Percentiles rank a stretch among this genome's conserved stretches.
Conservation (phyloP, 2,797 vertebrate species). For the Tragopan temminckii region DNA sequence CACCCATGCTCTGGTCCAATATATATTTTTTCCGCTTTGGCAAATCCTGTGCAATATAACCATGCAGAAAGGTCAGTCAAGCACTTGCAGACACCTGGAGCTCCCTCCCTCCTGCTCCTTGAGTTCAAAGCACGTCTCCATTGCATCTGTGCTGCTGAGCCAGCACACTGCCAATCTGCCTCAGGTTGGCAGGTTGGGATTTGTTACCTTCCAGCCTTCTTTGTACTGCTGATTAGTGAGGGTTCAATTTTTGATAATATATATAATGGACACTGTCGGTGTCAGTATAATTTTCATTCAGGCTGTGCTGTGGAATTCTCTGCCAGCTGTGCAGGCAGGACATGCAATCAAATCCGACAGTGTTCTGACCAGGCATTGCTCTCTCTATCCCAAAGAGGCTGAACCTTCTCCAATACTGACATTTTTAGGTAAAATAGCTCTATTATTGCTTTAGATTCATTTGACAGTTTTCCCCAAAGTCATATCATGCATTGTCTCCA, state of each 20-base stretch:
- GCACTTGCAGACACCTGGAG: not conserved
- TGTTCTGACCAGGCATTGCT: not conserved
- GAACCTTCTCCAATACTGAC: not conserved
- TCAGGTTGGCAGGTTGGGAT: not conserved
- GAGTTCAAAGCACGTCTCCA: not conserved
- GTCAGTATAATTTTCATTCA: not conserved
- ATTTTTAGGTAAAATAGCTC: slow-evolving; percentile 12
- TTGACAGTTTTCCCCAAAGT: not conserved
- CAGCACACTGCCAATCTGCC: not conserved
- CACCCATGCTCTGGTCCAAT: not conserved
- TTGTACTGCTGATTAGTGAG: not conserved
- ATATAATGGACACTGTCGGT: not conserved
- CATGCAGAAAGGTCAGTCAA: slow-evolving; percentile 32
- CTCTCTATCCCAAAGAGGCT: not conserved
- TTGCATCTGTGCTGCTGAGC: not conserved
- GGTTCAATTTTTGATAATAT: not conserved
- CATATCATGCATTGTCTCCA: not conserved
- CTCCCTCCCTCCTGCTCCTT: slow-evolving; percentile 17
- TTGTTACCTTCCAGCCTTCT: not conserved
- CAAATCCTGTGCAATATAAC: slow-evolving; percentile 62
- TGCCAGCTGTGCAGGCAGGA: not conserved
- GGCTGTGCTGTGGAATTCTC: not conserved
- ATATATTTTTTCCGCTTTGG: not conserved
- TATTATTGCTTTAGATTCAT: not conserved
- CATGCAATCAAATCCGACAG: not conserved